phyloP scores from a whole-genome alignment of 2,888 invertebrate species.

The Siphonodentalium dalli region DNA sequence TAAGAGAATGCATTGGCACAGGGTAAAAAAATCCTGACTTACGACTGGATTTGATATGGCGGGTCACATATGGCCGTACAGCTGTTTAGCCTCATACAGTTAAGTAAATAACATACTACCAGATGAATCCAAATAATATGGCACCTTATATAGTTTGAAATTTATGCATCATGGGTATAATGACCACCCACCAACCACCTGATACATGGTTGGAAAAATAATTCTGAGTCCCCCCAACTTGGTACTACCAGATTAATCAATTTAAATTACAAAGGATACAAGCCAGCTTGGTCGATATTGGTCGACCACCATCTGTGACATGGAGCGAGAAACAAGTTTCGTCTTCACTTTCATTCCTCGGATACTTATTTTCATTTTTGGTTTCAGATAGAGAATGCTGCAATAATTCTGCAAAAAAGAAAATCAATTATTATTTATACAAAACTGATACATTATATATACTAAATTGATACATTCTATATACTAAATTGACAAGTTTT shows the following conservation, averaged over 20 bases:
- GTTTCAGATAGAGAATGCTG: constrained; percentile 60
- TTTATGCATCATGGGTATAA: too few relatives aligned
- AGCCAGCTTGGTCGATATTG: constrained; percentile 56
- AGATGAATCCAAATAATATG: too few relatives aligned
- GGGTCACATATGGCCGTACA: too few relatives aligned
- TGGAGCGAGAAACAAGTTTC: constrained; percentile 55
- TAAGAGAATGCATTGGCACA: too few relatives aligned
- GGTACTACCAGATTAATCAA: neutral
- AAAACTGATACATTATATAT: neutral
- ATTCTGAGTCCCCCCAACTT: neutral
- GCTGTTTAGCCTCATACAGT: too few relatives aligned
- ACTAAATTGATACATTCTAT: neutral
- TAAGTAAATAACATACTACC: too few relatives aligned
- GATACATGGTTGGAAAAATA: too few relatives aligned
- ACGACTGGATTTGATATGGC: too few relatives aligned
- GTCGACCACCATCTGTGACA: constrained; percentile 55
- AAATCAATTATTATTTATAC: neutral
- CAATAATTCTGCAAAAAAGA: constrained; percentile 56
- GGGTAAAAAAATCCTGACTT: too few relatives aligned
- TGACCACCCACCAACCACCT: too few relatives aligned
- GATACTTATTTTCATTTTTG: constrained; percentile 62
- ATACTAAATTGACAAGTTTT: too few relatives aligned
- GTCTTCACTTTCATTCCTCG: constrained; percentile 56
- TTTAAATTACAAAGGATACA: constrained; percentile 44
- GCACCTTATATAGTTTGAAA: too few relatives aligned